Evolutionary conservation across 1,140 invertebrate species (phyloP).

Genomic region (Teleogryllus occipitalis): DNA sequence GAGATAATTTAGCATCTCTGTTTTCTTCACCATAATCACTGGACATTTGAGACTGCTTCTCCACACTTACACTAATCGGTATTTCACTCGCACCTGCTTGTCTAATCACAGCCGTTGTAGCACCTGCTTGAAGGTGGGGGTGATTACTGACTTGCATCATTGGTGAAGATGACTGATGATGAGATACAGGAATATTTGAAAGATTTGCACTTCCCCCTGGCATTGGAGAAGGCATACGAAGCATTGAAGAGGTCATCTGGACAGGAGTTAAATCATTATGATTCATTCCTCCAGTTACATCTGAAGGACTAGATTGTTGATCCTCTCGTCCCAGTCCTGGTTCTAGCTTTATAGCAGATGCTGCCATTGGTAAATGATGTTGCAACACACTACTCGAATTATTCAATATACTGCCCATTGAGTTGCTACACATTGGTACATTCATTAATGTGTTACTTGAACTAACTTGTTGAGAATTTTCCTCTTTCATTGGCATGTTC

Average conservation of each 20-base stretch:
- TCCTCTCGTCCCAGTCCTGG: background rate
- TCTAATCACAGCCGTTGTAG: background rate
- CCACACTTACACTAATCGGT: slow-evolving; percentile 6
- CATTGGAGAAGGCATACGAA: background rate
- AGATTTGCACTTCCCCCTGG: background rate
- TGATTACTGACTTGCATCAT: background rate
- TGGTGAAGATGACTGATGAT: slow-evolving; percentile 5
- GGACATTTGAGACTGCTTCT: background rate
- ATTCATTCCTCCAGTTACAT: background rate
- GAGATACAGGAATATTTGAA: background rate
- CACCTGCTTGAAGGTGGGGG: background rate
- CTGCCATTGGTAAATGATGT: background rate
- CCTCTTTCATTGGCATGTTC: background rate
- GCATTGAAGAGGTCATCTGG: slow-evolving; percentile 4
- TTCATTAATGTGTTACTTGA: background rate
- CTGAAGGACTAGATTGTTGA: background rate
- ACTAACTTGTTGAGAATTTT: background rate
- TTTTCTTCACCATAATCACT: slow-evolving; percentile 9
- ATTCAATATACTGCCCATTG: background rate
- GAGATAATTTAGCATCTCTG: background rate
- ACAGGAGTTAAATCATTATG: background rate
- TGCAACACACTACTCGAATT: background rate
- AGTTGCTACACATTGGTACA: background rate
- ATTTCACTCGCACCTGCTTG: background rate
- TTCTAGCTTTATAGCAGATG: background rate